Evolutionary conservation across 2,113 vertebrate genomes (phyloP).

Genomic region (Marmota flaviventris): DNA sequence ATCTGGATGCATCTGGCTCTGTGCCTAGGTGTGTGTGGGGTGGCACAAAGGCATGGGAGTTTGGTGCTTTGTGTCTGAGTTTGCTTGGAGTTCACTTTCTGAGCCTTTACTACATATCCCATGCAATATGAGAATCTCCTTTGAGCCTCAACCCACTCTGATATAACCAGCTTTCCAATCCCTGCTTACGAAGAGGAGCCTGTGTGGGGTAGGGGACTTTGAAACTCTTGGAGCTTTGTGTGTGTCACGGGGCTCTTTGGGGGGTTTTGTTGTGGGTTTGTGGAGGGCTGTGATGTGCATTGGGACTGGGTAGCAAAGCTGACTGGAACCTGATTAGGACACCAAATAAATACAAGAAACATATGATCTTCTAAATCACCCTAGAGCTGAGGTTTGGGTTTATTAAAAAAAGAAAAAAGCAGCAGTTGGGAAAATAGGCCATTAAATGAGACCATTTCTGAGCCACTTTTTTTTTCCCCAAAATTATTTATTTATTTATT

Average conservation of each 20-base stretch:
- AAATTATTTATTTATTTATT: no score
- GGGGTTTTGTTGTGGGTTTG: background rate
- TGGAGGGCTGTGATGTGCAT: background rate
- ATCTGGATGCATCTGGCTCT: background rate
- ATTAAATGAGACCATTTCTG: constrained; percentile 80
- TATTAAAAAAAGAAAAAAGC: constrained; percentile 80
- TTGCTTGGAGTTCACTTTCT: background rate
- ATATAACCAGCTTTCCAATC: background rate
- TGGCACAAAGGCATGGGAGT: background rate
- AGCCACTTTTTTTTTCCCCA: background rate
- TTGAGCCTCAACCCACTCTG: background rate
- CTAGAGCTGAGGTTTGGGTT: constrained; percentile 82
- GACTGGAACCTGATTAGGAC: constrained; percentile 84
- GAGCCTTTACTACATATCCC: background rate
- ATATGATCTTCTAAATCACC: constrained; percentile 82
- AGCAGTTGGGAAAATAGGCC: constrained; percentile 85
- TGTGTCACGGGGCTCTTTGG: background rate
- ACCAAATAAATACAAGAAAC: constrained; percentile 86
- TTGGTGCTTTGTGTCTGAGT: constrained; percentile 71
- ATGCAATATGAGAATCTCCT: background rate
- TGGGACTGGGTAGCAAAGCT: constrained; percentile 74
- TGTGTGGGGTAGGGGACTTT: background rate
- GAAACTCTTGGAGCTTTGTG: background rate
- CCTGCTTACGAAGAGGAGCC: background rate
- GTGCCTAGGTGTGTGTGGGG: background rate